Conservation (phyloP, 1,140 invertebrate genomes). For the Conus ventricosus region DNA sequence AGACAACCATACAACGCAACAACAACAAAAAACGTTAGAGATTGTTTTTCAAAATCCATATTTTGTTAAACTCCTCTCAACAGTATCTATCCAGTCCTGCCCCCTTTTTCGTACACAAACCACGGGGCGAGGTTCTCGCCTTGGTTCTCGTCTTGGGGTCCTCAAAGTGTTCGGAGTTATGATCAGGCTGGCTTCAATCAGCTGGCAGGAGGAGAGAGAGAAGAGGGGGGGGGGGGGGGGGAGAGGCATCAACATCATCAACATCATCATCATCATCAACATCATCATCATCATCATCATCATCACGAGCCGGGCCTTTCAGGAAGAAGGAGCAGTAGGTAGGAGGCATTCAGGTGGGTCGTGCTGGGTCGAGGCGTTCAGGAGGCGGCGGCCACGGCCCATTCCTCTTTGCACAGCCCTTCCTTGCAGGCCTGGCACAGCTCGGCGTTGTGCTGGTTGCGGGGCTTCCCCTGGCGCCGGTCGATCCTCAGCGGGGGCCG, state of each 20-base stretch:
- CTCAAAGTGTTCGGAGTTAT: no score
- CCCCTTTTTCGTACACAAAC: no score
- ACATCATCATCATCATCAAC: background rate
- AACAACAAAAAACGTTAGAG: no score
- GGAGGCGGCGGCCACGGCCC: constrained; percentile 71
- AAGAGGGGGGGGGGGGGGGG: background rate
- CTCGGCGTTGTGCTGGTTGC: constrained; percentile 75
- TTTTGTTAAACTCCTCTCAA: no score
- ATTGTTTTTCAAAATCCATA: no score
- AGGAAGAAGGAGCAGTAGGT: background rate
- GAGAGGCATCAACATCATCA: background rate
- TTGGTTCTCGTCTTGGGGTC: no score
- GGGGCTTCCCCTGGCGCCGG: constrained; percentile 75
- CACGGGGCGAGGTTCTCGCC: no score
- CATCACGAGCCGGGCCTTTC: background rate
- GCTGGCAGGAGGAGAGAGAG: background rate
- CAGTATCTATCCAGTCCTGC: no score
- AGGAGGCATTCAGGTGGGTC: no score
- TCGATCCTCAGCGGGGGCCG: constrained; percentile 73
- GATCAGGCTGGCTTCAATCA: no score
- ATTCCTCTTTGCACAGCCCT: constrained; percentile 74
- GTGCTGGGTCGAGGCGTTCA: background rate
- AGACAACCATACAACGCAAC: no score
- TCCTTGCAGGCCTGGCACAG: constrained; percentile 77
- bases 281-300: background rate